phyloP scores from a whole-genome alignment of 2,797 vertebrate genomes.

The Epinephelus awoara region DNA sequence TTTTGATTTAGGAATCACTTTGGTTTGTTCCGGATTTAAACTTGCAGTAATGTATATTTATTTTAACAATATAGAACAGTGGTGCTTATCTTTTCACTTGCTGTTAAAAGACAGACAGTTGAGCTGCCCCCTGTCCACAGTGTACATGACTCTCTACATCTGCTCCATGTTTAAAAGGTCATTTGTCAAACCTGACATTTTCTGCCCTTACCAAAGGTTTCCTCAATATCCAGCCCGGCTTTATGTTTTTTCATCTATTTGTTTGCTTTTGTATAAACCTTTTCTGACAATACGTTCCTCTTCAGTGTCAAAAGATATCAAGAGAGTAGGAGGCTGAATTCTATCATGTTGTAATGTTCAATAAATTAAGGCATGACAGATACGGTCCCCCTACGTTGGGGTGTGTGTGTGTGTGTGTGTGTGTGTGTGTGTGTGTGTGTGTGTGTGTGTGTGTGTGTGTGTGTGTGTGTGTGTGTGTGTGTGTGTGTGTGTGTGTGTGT shows the following conservation, averaged over 20 bases:
- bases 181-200: conserved; percentile 87
- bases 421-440: conserved; percentile 33
- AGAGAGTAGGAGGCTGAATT: conserved; percentile 53
- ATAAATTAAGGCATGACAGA: conserved; percentile 73
- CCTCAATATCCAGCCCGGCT: conserved; percentile 74
- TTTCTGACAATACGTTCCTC: conserved; percentile 75
- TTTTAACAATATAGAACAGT: conserved; percentile 37
- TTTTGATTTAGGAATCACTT: conserved; percentile 45
- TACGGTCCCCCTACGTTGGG: conserved; percentile 45
- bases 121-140: conserved; percentile 75
- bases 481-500: conserved; percentile 30
- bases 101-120: conserved; percentile 73
- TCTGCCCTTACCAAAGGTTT: conserved; percentile 86
- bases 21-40: conserved; percentile 44
- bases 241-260: conserved; percentile 75
- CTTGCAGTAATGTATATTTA: conserved; percentile 30
- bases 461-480: conserved; percentile 28
- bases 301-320: conserved; percentile 74
- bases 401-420: conserved; percentile 30
- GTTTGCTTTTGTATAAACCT: conserved; percentile 79
- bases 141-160: conserved; percentile 82
- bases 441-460: conserved; percentile 30
- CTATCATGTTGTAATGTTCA: conserved; percentile 73
- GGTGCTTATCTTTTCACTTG: conserved; percentile 68
- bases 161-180: conserved; percentile 86